These are phyloP conservation scores for Drosophila persimilis DNA, from an alignment of 1,140 invertebrate species.

Conservation along the genomic window DNA sequence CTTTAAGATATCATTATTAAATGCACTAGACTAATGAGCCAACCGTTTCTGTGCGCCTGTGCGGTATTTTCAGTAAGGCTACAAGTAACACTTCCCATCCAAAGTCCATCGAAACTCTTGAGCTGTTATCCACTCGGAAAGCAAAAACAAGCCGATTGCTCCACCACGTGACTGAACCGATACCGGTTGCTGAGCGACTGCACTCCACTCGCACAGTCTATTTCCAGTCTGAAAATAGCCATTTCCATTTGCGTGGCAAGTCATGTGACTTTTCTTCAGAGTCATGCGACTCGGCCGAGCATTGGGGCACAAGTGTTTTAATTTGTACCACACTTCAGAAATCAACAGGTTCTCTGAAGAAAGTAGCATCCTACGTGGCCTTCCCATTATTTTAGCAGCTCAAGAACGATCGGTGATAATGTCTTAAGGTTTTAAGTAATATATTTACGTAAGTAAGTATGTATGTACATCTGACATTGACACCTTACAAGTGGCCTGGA, in stretches of 20 bases:
- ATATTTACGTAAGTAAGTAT: neutral
- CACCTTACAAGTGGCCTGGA: constrained; percentile 54
- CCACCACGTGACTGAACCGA: constrained; percentile 43
- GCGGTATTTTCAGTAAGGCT: no score
- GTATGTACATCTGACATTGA: constrained; percentile 47
- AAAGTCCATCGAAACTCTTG: no score
- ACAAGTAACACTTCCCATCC: no score
- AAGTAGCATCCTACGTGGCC: no score
- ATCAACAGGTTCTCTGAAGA: no score
- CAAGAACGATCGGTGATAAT: constrained; percentile 11
- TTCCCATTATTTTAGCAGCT: neutral
- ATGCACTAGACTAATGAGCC: no score
- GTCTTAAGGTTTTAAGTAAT: constrained; percentile 20
- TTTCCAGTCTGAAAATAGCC: constrained; percentile 51
- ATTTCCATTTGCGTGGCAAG: constrained; percentile 33
- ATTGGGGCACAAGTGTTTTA: neutral
- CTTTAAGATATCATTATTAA: no score
- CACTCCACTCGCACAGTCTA: constrained; percentile 16
- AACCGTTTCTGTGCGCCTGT: no score
- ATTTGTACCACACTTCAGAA: no score
- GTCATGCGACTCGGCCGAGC: constrained; percentile 17
- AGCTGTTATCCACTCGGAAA: constrained; percentile 38
- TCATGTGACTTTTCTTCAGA: constrained; percentile 29
- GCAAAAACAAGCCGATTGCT: constrained; percentile 51
- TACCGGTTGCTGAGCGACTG: constrained; percentile 36